These are phyloP conservation scores for Limnephilus lunatus DNA, from an alignment of 2,888 invertebrate genomes.

Conservation along the genomic window DNA sequence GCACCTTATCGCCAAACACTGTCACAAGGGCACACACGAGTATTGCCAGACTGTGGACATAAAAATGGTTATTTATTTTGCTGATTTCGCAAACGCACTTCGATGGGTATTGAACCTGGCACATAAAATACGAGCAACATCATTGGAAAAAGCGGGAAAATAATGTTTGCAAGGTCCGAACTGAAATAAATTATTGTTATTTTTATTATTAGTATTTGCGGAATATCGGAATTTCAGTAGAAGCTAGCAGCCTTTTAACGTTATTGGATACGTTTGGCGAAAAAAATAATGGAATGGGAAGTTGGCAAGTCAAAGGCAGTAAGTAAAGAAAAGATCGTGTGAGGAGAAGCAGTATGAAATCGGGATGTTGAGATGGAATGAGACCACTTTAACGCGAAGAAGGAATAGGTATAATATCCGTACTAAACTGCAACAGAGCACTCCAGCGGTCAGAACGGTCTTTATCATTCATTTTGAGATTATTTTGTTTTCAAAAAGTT, in stretches of 20 bases:
- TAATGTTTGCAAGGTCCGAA: background rate
- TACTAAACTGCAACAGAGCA: too few relatives aligned
- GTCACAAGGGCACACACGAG: background rate
- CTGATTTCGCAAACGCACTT: slow-evolving; percentile 1
- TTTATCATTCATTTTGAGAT: too few relatives aligned
- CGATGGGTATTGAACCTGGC: background rate
- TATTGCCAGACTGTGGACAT: background rate
- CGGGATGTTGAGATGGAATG: too few relatives aligned
- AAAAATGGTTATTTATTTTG: slow-evolving; percentile 11
- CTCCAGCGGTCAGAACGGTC: too few relatives aligned
- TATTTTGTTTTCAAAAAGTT: too few relatives aligned
- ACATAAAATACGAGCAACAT: background rate
- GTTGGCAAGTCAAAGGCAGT: too few relatives aligned
- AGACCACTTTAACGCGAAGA: too few relatives aligned
- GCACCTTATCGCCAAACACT: background rate
- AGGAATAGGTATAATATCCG: too few relatives aligned
- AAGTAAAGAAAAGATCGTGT: too few relatives aligned
- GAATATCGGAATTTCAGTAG: background rate
- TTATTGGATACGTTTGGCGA: background rate
- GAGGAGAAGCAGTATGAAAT: too few relatives aligned
- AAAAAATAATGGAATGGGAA: too few relatives aligned
- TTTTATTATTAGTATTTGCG: background rate
- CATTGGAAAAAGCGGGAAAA: background rate
- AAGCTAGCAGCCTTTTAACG: background rate
- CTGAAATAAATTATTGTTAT: background rate